Base-by-base conservation (phyloP, 92 coral and sea anemone species). In the Siderastrea radians region DNA sequence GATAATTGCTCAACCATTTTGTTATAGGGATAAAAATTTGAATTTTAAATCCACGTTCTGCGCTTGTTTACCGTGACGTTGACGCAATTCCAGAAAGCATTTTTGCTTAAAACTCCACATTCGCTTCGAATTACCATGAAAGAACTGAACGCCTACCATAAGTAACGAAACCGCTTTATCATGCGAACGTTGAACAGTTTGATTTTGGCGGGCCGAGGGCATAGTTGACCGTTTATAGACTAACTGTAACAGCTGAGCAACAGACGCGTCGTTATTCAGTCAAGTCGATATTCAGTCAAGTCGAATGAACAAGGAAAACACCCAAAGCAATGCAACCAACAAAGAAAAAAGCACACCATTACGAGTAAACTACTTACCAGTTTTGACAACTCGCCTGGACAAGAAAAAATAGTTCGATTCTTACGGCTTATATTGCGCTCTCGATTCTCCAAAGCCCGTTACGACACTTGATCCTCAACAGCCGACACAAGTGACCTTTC, bases 41-140 rank as follows among this genome's bases (percentile, higher is more conserved):
- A 68, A 81, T 81, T 81, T 81, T 68, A 81, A 81, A 70, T 81
- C 64, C 50, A 80, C 44, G 46, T 52, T 69, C 49, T 9, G 3
- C 71, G 2, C n/a, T 50, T 65, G 58, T 13, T 48, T 51, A 66
- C 12, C 13, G 38, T 50, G 73, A 50, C 61, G 49, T 45, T 0
- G 5, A 79, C 73, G 26, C 49, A 63, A 6, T 79, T 79, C 2
- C 46, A 2, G 49, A 19, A 79, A 13, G 38, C 68, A 76, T 13
- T 49, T 67, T 16, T 48, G 19, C 52, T 68, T 16, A 54, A 55
- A 69, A 1, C 10, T 17, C 55, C 45, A 17, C 47, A 43, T 2
- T 2, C 49, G 5, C 0, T 26, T 52, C 49, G 10, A 6, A 65
- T 13, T 3, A 50, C 11, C 7, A 4, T 46, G 0, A 44, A 63